Percentiles rank a stretch among this genome's conserved stretches.
Conservation (phyloP, 2,113 vertebrate species). For the Pyxicephalus adspersus region DNA sequence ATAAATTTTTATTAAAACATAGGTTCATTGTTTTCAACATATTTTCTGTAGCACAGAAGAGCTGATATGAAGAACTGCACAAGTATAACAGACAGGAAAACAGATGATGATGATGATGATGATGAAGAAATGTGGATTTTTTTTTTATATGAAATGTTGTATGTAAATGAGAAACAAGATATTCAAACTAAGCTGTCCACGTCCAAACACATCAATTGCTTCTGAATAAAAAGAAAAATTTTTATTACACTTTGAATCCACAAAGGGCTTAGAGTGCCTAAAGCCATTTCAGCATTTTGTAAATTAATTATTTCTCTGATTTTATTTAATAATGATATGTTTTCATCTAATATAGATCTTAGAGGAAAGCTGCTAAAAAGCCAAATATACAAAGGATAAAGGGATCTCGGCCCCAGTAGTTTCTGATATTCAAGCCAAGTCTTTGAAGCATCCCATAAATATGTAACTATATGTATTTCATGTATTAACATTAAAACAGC, state of each 20-base stretch:
- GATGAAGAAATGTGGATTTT: neutral
- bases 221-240: slow-evolving; percentile 4
- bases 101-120: no score
- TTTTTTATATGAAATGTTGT: neutral
- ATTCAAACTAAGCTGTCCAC: neutral
- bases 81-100: no score
- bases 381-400: slow-evolving; percentile 23
- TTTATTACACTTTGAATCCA: slow-evolving; percentile 4
- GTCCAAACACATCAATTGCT: neutral
- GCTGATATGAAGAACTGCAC: no score
- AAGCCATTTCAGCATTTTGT: slow-evolving; percentile 7
- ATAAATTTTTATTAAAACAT: no score
- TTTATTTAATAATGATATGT: slow-evolving; percentile 30
- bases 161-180: neutral
- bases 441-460: slow-evolving; percentile 35
- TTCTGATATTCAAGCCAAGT: slow-evolving; percentile 38
- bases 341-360: slow-evolving; percentile 44
- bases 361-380: slow-evolving; percentile 24
- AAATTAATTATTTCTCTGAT: slow-evolving; percentile 39
- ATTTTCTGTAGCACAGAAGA: no score
- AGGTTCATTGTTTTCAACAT: no score
- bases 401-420: slow-evolving; percentile 3
- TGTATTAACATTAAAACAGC: slow-evolving; percentile 15
- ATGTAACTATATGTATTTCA: neutral
- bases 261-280: slow-evolving; percentile 7